These are phyloP conservation scores for Xenus cinereus DNA, from an alignment of 2,113 vertebrate genomes.

Conservation along the genomic window DNA sequence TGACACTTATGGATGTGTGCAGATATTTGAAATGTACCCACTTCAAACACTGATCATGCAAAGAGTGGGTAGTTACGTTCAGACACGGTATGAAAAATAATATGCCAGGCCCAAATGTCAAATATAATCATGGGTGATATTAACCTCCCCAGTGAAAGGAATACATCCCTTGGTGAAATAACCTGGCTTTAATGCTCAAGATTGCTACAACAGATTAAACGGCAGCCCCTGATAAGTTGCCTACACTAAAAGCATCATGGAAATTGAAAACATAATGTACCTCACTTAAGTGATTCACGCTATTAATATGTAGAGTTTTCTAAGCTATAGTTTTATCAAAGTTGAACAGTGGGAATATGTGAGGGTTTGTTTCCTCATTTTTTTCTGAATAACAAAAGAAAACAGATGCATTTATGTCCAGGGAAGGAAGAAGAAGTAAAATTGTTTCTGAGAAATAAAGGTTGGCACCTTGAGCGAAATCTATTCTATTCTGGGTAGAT, in stretches of 20 bases:
- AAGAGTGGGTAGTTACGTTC: slow-evolving; percentile 37
- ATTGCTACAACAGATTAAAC: slow-evolving; percentile 44
- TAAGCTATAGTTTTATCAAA: background rate
- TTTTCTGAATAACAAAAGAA: background rate
- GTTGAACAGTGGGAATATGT: background rate
- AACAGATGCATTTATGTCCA: background rate
- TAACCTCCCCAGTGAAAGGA: slow-evolving; percentile 34
- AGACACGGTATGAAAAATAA: slow-evolving; percentile 14
- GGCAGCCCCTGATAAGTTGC: slow-evolving; percentile 33
- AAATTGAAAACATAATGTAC: slow-evolving; percentile 65
- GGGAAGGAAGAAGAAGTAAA: background rate
- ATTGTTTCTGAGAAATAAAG: background rate
- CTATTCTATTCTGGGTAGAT: background rate
- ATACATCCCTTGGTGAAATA: slow-evolving; percentile 54
- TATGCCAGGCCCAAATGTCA: slow-evolving; percentile 49
- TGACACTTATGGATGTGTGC: slow-evolving; percentile 33
- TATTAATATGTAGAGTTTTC: slow-evolving; percentile 54
- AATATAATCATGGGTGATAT: slow-evolving; percentile 53
- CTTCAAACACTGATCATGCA: background rate
- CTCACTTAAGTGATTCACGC: slow-evolving; percentile 65
- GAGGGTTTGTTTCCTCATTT: background rate
- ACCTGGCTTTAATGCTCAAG: slow-evolving; percentile 49
- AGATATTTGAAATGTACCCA: slow-evolving; percentile 43
- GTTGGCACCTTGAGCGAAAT: background rate
- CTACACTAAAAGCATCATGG: slow-evolving; percentile 56